Percentiles rank a stretch among this genome's conserved stretches.
These are phyloP conservation scores for Microtus montanus DNA, from an alignment of 2,113 vertebrate genomes.

Conservation along the genomic window DNA sequence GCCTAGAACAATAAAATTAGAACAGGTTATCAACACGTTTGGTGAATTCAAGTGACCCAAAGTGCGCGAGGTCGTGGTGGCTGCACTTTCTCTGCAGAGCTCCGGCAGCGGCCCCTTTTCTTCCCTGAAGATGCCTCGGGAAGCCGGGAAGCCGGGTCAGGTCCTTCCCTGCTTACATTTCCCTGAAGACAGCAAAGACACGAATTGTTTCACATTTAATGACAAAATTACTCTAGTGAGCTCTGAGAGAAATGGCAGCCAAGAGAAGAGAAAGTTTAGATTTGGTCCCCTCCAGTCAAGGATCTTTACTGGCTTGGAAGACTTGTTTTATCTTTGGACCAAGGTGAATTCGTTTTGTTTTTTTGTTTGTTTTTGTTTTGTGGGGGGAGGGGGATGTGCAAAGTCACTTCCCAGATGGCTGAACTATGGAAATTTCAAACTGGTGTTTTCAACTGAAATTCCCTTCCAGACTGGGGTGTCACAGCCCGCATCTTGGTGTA, in stretches of 20 bases:
- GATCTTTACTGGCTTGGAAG: not conserved
- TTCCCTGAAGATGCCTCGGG: not conserved
- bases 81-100: not conserved
- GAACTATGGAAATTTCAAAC: not conserved
- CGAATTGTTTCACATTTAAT: not conserved
- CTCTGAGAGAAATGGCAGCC: not conserved
- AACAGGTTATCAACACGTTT: constrained; percentile 53
- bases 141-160: not conserved
- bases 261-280: accelerated
- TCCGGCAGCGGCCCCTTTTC: not conserved
- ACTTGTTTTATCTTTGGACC: not conserved
- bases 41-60: not conserved
- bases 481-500: accelerated
- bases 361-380: not conserved
- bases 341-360: not conserved
- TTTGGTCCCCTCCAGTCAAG: not conserved
- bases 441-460: not conserved
- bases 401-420: not conserved
- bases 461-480: not conserved
- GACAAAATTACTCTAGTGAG: not conserved
- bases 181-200: not conserved
- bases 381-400: too few relatives aligned
- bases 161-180: not conserved
- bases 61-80: not conserved
- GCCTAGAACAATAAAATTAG: constrained; percentile 64